Evolutionary conservation across 2,113 vertebrate genomes (phyloP), one percentile per base, ranked within the genome.

Genomic region (Loxodonta africana): DNA sequence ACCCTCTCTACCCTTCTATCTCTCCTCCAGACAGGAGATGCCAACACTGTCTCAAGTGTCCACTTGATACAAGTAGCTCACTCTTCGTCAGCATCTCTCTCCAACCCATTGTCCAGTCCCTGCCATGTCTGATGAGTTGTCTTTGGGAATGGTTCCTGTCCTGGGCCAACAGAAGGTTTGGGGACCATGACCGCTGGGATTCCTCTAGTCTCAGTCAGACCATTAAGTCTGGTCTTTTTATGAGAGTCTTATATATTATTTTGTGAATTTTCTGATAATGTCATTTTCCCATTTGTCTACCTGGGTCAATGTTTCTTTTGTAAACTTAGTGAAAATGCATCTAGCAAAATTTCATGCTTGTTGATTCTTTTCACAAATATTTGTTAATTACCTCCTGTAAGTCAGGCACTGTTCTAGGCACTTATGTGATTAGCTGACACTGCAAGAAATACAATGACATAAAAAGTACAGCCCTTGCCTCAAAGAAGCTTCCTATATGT

Each of bases 291-390:
- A n/a, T 71, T 73, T 41, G 90, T 23, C 84, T 88, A 71, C 6
- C 44, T 28, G 17, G 17, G 8, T 7, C 20, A 88, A 76, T 81
- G 25, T 0, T 85, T 84, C 8, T 92, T 95, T 93, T 41, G 28
- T 21, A 88, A 85, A 88, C 1, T 88, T 46, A 76, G 48, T 60
- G 65, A 46, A 95, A 94, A 69, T 41, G 0, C 14, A 71, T 69
- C 57, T 26, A 82, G 25, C 33, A 41, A 71, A 67, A 53, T 73
- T 46, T 12, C 6, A 14, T 81, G 4, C 48, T 67, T 81, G 18
- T 41, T 93, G 60, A 83, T 84, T 83, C 65, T 62, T 88, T 80
- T n/a, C 63, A 81, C 71, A 92, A 74, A 51, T 89, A 87, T 83
- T 69, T 67, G 33, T 46, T 83, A 82, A 83, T 92, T 63, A 84